Evolutionary conservation across 2,113 vertebrate species (phyloP), one percentile per base, ranked within the genome.

Genomic region (Tachysurus fulvidraco): DNA sequence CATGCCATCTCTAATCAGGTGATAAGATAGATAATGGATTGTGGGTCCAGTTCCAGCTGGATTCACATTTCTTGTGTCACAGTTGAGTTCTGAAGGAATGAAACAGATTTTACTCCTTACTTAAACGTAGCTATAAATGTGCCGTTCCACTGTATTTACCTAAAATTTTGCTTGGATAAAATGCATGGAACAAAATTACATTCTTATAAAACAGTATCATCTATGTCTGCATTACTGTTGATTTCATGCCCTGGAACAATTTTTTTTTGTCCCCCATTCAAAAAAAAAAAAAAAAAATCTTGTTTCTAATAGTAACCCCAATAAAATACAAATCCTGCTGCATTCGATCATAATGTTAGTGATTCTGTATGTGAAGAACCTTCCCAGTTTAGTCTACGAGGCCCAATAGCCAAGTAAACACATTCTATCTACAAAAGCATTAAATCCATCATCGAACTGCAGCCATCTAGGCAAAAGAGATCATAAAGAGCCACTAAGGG

Each of bases 281-380:
- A 46, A 74, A 77, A 28, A 9, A 21, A 46, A 23, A 46, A 74
- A 77, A 28, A 9, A 21, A 46, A 9, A 14, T 77, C 46, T 77
- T 77, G 74, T 77, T 77, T 52, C 74, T 77, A 52, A 77, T 77
- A 77, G 74, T 54, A 77, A 77, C 83, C 86, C 60, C 36, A 55
- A 65, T 14, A 30, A 71, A 64, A 64, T 69, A 62, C n/a, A 88
- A 88, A 85, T 81, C 41, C 67, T 83, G 67, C 73, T 36, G 71
- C 52, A 79, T 85, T 85, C 57, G 84, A 80, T 88, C 67, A 69
- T 69, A 65, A 81, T 84, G 57, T 86, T 83, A 79, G 64, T 76
- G 83, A 86, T 88, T 84, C 67, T 83, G 59, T 59, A 83, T 87
- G 81, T 76, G 28, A 25, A 57, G 44, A 41, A 46, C 41, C 46